A percentile compares a stretch with the other conserved stretches of the same genome.
phyloP scores from a whole-genome alignment of 2,888 invertebrate genomes.

The Apodemia mormo region DNA sequence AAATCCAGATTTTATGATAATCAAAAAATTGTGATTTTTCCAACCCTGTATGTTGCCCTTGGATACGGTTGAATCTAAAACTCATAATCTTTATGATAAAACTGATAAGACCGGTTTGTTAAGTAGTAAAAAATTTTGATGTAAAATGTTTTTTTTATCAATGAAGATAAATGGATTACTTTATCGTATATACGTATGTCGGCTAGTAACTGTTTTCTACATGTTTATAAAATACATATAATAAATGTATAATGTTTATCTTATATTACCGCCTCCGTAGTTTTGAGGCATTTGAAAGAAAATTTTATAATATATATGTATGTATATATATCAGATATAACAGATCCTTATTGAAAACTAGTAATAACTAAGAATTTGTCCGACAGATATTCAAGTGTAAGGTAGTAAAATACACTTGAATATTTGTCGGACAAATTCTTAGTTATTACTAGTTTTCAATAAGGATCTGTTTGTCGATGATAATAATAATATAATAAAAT shows the following conservation, averaged over 20 bases:
- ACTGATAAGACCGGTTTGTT: not conserved
- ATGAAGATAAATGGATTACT: constrained; percentile 4
- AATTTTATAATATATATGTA: too few relatives aligned
- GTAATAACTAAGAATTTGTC: too few relatives aligned
- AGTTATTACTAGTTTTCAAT: too few relatives aligned
- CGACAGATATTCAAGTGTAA: too few relatives aligned
- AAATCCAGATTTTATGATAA: too few relatives aligned
- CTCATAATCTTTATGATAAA: not conserved
- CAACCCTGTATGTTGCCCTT: not conserved
- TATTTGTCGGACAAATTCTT: too few relatives aligned
- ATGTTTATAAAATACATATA: not conserved
- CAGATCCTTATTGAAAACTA: too few relatives aligned
- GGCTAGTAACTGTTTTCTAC: not conserved
- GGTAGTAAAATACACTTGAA: too few relatives aligned
- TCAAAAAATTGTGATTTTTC: too few relatives aligned
- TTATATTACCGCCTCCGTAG: not conserved
- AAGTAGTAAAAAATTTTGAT: not conserved
- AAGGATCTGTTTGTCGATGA: too few relatives aligned
- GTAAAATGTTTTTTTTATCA: constrained; percentile 1
- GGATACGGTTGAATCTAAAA: not conserved
- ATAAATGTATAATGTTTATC: not conserved
- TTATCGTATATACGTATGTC: not conserved
- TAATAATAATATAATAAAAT: too few relatives aligned
- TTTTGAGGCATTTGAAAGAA: not conserved
- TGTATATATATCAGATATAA: too few relatives aligned